phyloP scores from a whole-genome alignment of 2,113 vertebrate species.

The Puntigrus tetrazona region DNA sequence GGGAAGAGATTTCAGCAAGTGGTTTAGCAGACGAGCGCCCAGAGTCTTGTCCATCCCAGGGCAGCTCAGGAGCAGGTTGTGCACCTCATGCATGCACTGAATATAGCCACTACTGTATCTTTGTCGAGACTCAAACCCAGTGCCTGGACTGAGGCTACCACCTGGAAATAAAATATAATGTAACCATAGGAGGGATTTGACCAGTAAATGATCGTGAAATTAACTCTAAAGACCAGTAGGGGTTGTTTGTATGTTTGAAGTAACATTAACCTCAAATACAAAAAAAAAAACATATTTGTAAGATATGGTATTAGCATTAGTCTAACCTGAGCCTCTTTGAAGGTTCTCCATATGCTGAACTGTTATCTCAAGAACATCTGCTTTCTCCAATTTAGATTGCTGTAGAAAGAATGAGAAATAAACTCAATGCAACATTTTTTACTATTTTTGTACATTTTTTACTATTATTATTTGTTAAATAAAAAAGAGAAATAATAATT shows the following conservation, averaged over 20 bases:
- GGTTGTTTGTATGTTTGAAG: background rate
- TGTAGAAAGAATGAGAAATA: conserved; percentile 10
- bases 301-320: background rate
- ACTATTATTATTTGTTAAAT: background rate
- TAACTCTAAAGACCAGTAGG: background rate
- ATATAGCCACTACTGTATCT: conserved; percentile 67
- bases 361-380: conserved; percentile 67
- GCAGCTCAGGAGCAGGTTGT: conserved; percentile 67
- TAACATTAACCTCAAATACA: background rate
- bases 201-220: background rate
- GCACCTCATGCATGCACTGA: conserved; percentile 70
- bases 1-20: conserved; percentile 64
- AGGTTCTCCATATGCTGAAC: conserved; percentile 68
- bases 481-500: background rate
- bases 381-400: conserved; percentile 70
- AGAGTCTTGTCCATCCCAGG: conserved; percentile 65
- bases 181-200: background rate
- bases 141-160: conserved; percentile 34
- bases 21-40: conserved; percentile 65
- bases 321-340: conserved; percentile 55
- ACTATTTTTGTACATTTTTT: too few relatives aligned
- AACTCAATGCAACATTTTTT: background rate
- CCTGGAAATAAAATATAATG: conserved; percentile 11
- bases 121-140: conserved; percentile 62
- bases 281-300: background rate